A percentile compares a stretch with the other conserved stretches of the same genome.
phyloP scores from a whole-genome alignment of 2,888 invertebrate species.

The Pherbina coryleti region DNA sequence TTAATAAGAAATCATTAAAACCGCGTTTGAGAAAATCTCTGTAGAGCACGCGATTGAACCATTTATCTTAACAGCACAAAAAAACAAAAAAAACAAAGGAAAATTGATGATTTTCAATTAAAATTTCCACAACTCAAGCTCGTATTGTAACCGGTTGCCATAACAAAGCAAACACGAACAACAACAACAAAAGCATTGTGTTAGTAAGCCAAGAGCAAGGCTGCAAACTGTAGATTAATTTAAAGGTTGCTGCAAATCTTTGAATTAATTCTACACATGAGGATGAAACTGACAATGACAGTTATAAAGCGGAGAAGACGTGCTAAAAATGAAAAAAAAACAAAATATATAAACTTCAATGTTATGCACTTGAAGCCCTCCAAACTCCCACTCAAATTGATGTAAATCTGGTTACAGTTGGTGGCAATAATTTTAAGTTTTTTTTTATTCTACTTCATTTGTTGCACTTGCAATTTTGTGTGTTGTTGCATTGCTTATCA shows the following conservation, averaged over 20 bases:
- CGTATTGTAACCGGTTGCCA: no score
- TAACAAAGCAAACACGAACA: not conserved
- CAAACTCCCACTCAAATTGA: not conserved
- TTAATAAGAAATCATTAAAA: no score
- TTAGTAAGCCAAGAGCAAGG: conserved; percentile 24
- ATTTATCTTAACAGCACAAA: not conserved
- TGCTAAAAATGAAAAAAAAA: not conserved
- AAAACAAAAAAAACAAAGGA: not conserved
- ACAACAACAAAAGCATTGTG: not conserved
- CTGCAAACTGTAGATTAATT: not conserved
- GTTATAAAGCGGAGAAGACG: not conserved
- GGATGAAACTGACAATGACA: not conserved
- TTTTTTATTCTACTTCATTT: not conserved
- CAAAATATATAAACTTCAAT: not conserved
- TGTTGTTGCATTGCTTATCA: not conserved
- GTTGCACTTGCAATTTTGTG: not conserved
- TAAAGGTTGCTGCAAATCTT: not conserved
- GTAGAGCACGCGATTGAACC: conserved; percentile 36
- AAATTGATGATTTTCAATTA: conserved; percentile 8
- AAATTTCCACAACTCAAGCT: not conserved
- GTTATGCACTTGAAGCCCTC: not conserved
- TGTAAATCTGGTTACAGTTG: not conserved
- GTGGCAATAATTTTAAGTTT: not conserved
- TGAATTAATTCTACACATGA: not conserved
- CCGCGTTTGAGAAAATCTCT: conserved; percentile 30